Percentiles rank a stretch among this genome's conserved stretches.
Conservation (phyloP, 2,113 vertebrate genomes). For the Tachysurus vachellii region DNA sequence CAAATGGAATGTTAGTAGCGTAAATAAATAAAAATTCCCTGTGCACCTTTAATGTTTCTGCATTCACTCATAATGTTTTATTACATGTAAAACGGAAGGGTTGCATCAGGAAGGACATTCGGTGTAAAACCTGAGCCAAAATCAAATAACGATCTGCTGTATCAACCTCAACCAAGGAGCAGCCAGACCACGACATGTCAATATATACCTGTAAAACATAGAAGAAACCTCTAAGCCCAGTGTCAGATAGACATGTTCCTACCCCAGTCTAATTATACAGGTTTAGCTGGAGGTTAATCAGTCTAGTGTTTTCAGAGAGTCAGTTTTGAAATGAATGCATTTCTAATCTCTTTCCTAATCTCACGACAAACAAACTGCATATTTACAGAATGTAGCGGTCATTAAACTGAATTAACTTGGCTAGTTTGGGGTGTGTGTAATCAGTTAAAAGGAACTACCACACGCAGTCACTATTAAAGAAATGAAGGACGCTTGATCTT, state of each 20-base stretch:
- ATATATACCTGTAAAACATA: too few relatives aligned
- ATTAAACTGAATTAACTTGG: not conserved
- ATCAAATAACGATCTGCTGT: too few relatives aligned
- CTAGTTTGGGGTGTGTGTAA: not conserved
- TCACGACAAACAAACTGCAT: not conserved
- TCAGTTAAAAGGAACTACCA: not conserved
- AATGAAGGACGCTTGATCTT: not conserved
- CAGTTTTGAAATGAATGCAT: not conserved
- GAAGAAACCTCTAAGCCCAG: not conserved
- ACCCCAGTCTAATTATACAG: not conserved
- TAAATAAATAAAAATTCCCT: not conserved
- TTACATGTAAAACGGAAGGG: too few relatives aligned
- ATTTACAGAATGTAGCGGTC: not conserved
- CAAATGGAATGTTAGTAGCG: not conserved
- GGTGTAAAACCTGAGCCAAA: too few relatives aligned
- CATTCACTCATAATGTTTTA: too few relatives aligned
- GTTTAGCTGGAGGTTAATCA: not conserved
- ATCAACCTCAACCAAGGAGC: too few relatives aligned
- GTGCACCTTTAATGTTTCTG: not conserved
- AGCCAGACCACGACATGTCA: too few relatives aligned
- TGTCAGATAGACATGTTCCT: not conserved
- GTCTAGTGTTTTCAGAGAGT: not conserved
- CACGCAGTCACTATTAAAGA: not conserved
- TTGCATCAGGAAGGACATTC: too few relatives aligned
- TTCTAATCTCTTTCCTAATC: not conserved